Base-by-base conservation (phyloP, 2,888 invertebrate genomes). In the Octonoba sinensis region DNA sequence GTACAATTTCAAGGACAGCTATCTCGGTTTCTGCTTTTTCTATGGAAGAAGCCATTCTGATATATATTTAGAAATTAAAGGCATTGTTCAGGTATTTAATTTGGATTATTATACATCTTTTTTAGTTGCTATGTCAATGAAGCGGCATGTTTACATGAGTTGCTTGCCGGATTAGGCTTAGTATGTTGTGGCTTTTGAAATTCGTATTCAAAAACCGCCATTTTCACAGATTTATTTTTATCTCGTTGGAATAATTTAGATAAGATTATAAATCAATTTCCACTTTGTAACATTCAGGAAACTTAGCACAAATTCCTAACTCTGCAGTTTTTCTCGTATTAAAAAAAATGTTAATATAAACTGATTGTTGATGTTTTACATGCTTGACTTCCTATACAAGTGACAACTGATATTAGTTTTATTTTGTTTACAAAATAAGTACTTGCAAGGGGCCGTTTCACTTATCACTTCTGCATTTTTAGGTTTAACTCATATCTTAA, bases 1-100 rank as follows among this genome's bases (percentile, higher is more conserved):
- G 71, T 54, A 13, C 15, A 13, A 44, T 62, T 75, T 76, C 75
- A 82, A 82, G 82, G 82, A 66, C 82, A 75, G 69, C 47, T 46
- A 36, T 66, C 46, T 36, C 24, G 44, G 18, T 24, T 18, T 44
- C 24, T 4, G 46, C n/a, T 56, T 57, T 62, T 62, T 8, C 27
- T 27, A 44, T 18, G 18, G 27, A 18, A 36, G 62, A 62, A 36
- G 64, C 64, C 64, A 44, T 36, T 16, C 22, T 12, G 46, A 49
- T 57, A 47, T 47, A 47, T 46, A 16, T 74, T 24, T 56, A 51
- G 4, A 20, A 51, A 62, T 66, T 12, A 16, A 49, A 72, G 44
- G 54, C 57, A 8, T 47, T 60, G 24, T 60, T 56, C 49, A 75
- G 75, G 75, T 75, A 75, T 49, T 67, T 60, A 8, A 44, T 20